These are phyloP conservation scores for Cecidostiba fungosa DNA, from an alignment of 2,888 invertebrate species.

Conservation along the genomic window DNA sequence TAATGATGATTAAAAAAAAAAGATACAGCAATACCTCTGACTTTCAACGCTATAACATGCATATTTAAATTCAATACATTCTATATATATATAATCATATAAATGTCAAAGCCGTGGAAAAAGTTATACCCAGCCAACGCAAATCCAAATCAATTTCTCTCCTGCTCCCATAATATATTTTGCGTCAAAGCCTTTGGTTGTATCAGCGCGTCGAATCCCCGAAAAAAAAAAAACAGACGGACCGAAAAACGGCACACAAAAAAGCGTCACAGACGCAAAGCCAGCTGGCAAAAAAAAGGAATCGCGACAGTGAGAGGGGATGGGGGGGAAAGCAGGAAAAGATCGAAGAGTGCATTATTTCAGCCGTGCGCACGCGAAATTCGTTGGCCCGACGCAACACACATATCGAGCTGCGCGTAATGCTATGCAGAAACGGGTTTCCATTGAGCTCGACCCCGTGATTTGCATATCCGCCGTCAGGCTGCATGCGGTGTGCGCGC, in stretches of 20 bases:
- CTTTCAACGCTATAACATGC: neutral
- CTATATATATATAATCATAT: neutral
- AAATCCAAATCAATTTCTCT: slow-evolving; percentile 1
- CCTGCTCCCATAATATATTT: neutral
- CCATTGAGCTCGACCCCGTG: slow-evolving; percentile 65
- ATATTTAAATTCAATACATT: neutral
- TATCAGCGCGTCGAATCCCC: neutral
- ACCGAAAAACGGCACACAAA: neutral
- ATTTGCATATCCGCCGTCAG: slow-evolving; percentile 76
- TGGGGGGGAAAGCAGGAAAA: neutral
- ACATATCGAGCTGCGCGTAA: slow-evolving; percentile 6
- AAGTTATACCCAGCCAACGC: neutral
- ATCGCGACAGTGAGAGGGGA: neutral
- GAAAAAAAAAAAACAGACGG: neutral
- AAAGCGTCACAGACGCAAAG: neutral
- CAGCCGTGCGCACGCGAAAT: slow-evolving; percentile 29
- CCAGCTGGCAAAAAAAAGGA: neutral
- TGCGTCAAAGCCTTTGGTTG: neutral
- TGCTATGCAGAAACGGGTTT: slow-evolving; percentile 67
- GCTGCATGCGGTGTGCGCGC: slow-evolving; percentile 61
- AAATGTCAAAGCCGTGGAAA: neutral
- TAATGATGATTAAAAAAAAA: neutral
- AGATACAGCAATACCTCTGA: neutral
- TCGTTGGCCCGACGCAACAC: slow-evolving; percentile 34
- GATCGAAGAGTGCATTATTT: slow-evolving; percentile 18